phyloP scores from a whole-genome alignment of 2,797 vertebrate species.

The Enteromius fasciolatus region DNA sequence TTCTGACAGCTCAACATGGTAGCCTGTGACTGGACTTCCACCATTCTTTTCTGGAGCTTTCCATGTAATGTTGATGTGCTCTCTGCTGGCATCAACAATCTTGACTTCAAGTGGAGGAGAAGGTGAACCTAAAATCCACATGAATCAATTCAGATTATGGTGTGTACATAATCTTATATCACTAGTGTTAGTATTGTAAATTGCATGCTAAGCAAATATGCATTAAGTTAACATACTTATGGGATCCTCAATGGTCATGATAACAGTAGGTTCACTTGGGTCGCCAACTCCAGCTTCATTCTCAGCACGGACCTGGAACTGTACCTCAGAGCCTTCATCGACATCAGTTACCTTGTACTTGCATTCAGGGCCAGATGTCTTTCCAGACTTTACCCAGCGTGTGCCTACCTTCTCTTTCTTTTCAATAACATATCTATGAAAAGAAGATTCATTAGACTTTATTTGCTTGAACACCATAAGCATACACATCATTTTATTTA shows the following conservation, averaged over 20 bases:
- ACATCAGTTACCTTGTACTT: constrained; percentile 94
- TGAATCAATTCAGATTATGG: background rate
- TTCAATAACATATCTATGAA: constrained; percentile 93
- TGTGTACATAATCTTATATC: background rate
- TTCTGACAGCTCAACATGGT: constrained; percentile 95
- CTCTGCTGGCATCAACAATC: constrained; percentile 89
- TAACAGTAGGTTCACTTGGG: constrained; percentile 94
- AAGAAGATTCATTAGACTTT: background rate
- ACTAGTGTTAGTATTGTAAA: background rate
- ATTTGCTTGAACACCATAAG: background rate
- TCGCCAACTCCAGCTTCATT: constrained; percentile 97
- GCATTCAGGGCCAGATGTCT: constrained; percentile 90
- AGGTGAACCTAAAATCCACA: constrained; percentile 80
- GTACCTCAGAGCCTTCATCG: constrained; percentile 95
- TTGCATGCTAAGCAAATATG: constrained; percentile 5
- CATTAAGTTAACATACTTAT: constrained; percentile 81
- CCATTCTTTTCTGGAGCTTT: constrained; percentile 93
- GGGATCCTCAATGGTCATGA: constrained; percentile 90
- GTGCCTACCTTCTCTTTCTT: constrained; percentile 98
- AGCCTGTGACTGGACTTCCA: constrained; percentile 91
- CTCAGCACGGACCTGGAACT: constrained; percentile 98
- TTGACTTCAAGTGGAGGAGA: constrained; percentile 91
- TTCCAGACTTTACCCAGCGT: constrained; percentile 97
- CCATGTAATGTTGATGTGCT: constrained; percentile 94
- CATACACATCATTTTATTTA: background rate